Conservation (phyloP, 2,888 invertebrate genomes). For the Lepetodrilus schrolli region DNA sequence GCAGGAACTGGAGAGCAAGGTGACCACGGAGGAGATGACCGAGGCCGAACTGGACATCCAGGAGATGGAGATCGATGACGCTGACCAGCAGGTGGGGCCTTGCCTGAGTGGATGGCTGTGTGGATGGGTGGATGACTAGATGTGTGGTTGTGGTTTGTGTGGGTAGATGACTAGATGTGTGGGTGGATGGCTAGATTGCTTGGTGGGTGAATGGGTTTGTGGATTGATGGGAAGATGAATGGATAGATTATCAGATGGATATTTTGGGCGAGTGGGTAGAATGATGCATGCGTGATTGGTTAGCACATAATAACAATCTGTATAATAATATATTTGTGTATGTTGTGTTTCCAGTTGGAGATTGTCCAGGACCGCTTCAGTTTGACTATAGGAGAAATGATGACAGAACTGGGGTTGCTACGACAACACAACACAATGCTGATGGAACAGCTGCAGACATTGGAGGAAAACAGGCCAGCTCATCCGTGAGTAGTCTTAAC, state of each 20-base stretch:
- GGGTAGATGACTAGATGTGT: neutral
- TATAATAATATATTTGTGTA: neutral
- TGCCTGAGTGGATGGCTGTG: neutral
- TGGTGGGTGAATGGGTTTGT: neutral
- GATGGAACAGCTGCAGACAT: conserved; percentile 70
- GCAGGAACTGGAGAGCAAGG: conserved; percentile 54
- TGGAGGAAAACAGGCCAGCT: conserved; percentile 67
- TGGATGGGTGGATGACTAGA: neutral
- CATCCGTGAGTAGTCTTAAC: conserved; percentile 56
- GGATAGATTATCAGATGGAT: neutral
- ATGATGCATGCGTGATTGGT: too few species aligned
- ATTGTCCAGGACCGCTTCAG: conserved; percentile 67
- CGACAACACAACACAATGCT: conserved; percentile 70
- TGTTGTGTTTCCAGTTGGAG: conserved; percentile 54
- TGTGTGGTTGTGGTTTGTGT: neutral
- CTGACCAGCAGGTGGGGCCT: conserved; percentile 67
- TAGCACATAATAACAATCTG: neutral
- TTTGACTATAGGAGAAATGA: conserved; percentile 63
- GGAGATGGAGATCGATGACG: conserved; percentile 68
- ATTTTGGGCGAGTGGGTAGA: neutral
- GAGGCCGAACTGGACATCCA: conserved; percentile 61
- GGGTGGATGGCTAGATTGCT: neutral
- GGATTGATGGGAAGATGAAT: neutral
- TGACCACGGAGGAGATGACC: conserved; percentile 56
- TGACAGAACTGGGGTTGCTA: conserved; percentile 66